Evolutionary conservation across 2,888 invertebrate species (phyloP), one percentile per base, ranked within the genome.

Genomic region (Rhodophaea formosa): DNA sequence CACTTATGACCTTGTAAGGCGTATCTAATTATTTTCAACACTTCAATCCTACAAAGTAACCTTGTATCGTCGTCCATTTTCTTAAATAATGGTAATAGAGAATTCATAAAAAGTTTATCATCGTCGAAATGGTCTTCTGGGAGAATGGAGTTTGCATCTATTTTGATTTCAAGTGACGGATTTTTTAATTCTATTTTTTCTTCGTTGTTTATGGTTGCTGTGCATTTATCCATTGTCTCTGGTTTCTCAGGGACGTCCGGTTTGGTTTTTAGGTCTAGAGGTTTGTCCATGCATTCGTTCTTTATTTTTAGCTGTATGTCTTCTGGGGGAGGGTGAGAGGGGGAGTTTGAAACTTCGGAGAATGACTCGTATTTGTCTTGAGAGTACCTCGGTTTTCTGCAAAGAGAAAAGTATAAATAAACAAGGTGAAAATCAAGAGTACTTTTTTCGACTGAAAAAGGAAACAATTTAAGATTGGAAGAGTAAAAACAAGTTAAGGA

Each of bases 51-150:
- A 53, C 90, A 91, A 0, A 87, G 49, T 0, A 90, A 67, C 58
- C 89, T 71, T 0, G 90, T 91, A 14, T 89, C 89, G 32, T 91
- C 90, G 35, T 83, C 80, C 90, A 90, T 91, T 61, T 89, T 90
- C 65, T 88, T 89, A 45, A 91, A 90, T 5, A 88, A 62, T 0
- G 90, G 90, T 47, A 91, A 68, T 0, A 91, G 63, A 0, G 90
- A 90, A 58, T 87, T 88, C 91, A 91, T 89, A 44, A 91, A 91
- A 0, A 87, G 65, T 60, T 79, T 87, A 39, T 91, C 91, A 14
- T 91, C 90, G 29, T 89, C 83, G 5, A 91, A 88, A 64, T 90
- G 84, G 32, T 89, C 91, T 43, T 88, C 88, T 0, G 91, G 89
- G 0, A 89, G 63, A 1, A 91, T 89, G 0, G 84, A 75, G 60